Base-by-base conservation (phyloP, 2,888 invertebrate species). In the Nebria salina region DNA sequence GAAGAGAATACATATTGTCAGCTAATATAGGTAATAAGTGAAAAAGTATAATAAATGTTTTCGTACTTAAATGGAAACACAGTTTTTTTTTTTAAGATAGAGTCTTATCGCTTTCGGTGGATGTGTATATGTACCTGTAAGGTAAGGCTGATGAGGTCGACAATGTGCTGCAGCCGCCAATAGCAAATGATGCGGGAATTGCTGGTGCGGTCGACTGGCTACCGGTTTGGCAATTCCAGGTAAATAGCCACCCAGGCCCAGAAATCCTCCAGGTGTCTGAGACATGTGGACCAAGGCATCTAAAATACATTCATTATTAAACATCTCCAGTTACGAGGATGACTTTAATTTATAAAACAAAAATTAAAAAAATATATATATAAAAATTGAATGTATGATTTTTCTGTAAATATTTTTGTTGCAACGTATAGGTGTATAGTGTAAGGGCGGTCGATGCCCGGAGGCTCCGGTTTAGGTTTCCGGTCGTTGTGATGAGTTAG, bases 171-270 rank as follows among this genome's bases (percentile, higher is more conserved):
- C 80, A 6, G 80, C 80, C 1, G 80, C 80, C 86, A 96, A 90
- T 83, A 95, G 89, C 86, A 97, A 93, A 89, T 96, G 96, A 86
- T 95, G 94, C 85, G 95, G 93, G 86, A 94, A 95, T 87, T 90
- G 90, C 91, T 87, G 90, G 88, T 87, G 90, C 83, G 91, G 93
- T 83, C 96, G 92, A 89, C 96, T 94, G 80, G 96, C 95, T 86
- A 96, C 95, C 13, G 96, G 96, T 89, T 96, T 96, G 76, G 96
- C 95, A 87, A 96, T 93, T 83, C 92, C 93, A 85, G 90, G 89
- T 82, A 89, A 86, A 84, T 91, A 91, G 82, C 87, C 88, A 66
- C 84, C 86, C 84, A 88, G 84, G 43, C 88, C 88, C 76, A 89
- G 84, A 72, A 89, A 86, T 83, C 86, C 66, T 15, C 65, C 64